Conservation (phyloP, 2,797 vertebrate species). For the Erpetoichthys calabaricus region DNA sequence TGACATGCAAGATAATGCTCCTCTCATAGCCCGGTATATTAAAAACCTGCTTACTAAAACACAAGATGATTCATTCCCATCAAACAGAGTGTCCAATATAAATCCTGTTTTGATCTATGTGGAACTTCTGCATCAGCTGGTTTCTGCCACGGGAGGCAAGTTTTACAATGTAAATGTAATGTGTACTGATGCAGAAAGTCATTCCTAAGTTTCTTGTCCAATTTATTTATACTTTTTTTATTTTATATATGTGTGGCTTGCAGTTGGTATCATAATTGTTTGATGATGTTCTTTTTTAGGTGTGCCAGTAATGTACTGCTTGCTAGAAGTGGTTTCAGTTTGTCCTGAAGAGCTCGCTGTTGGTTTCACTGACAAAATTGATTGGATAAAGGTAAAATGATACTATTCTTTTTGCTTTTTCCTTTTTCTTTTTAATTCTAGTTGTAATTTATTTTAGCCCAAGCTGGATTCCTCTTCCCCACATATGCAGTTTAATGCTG, state of each 20-base stretch:
- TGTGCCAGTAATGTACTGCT: conserved; percentile 91
- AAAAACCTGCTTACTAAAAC: conserved; percentile 59
- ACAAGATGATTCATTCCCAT: conserved; percentile 23
- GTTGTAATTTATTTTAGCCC: not conserved
- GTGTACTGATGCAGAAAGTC: not conserved
- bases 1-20: conserved; percentile 93
- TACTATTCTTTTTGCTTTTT: not conserved
- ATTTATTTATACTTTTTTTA: not conserved
- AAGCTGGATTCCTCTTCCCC: too few relatives aligned
- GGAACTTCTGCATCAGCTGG: conserved; percentile 81
- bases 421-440: not conserved
- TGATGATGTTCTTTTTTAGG: conserved; percentile 42
- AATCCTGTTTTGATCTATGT: conserved; percentile 83
- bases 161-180: not conserved
- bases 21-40: conserved; percentile 78
- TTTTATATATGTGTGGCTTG: not conserved
- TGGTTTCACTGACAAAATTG: conserved; percentile 76
- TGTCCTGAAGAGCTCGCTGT: conserved; percentile 78
- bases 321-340: conserved; percentile 85
- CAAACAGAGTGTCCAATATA: conserved; percentile 58
- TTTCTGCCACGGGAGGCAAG: conserved; percentile 81
- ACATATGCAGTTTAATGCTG: too few relatives aligned
- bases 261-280: not conserved
- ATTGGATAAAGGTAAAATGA: conserved; percentile 87
- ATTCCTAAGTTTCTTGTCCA: not conserved